These are phyloP conservation scores for Ceratosolen fusciceps DNA, from an alignment of 1,140 invertebrate species.

Conservation along the genomic window DNA sequence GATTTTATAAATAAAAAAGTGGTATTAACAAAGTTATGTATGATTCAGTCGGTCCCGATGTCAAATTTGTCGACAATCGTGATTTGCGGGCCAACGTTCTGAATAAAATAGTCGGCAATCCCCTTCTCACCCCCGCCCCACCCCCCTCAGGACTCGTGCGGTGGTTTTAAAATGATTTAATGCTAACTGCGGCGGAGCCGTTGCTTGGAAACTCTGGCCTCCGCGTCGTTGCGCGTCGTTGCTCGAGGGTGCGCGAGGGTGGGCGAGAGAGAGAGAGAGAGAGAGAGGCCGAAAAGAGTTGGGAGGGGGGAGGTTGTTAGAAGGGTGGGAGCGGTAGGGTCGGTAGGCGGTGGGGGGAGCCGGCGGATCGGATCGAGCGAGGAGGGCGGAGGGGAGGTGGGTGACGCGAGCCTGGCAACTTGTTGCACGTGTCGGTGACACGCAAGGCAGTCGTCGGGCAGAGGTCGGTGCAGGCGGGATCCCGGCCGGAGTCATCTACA, in stretches of 20 bases:
- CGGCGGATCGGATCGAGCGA: neutral
- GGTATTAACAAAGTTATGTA: neutral
- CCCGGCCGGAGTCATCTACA: neutral
- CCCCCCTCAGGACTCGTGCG: constrained; percentile 1
- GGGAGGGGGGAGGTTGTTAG: neutral
- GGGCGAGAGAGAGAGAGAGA: neutral
- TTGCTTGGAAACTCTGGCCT: constrained; percentile 13
- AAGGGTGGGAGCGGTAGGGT: neutral
- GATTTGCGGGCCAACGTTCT: constrained; percentile 10
- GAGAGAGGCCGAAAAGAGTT: neutral
- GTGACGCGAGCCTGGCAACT: constrained; percentile 46
- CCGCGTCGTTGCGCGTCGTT: too few relatives aligned
- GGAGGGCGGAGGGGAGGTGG: neutral
- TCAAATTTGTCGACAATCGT: constrained; percentile 33
- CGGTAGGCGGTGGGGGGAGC: too few relatives aligned
- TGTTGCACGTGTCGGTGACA: constrained; percentile 48
- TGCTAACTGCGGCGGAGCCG: constrained; percentile 35
- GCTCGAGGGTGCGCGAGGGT: neutral
- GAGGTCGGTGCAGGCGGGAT: neutral
- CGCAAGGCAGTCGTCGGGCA: constrained; percentile 13
- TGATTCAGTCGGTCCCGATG: neutral
- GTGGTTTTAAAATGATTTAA: constrained; percentile 51
- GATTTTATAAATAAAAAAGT: constrained; percentile 1
- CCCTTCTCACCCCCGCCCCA: too few relatives aligned
- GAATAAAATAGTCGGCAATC: constrained; percentile 37